These are phyloP conservation scores for Drosophila kuntzei DNA, from an alignment of 2,888 invertebrate genomes.

Conservation along the genomic window DNA sequence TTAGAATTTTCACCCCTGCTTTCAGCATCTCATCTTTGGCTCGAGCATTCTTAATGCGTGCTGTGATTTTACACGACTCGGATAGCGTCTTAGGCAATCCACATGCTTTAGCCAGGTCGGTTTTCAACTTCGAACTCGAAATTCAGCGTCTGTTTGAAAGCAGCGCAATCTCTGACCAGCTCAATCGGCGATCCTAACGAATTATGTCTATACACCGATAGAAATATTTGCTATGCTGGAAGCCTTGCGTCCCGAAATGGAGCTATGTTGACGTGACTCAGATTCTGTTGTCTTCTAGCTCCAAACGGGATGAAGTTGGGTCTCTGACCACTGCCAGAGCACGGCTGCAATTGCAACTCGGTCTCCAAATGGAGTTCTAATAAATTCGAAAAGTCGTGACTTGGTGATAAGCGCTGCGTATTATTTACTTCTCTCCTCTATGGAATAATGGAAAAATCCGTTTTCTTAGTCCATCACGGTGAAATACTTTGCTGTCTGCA, in stretches of 20 bases:
- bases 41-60: neutral
- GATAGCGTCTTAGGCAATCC: neutral
- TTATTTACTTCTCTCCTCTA: too few relatives aligned
- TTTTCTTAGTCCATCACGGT: too few relatives aligned
- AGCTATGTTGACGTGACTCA: conserved; percentile 1
- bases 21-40: neutral
- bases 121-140: neutral
- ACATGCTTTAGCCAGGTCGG: neutral
- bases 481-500: too few relatives aligned
- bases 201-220: neutral
- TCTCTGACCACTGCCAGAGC: conserved; percentile 1
- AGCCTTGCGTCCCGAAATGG: neutral
- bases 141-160: conserved; percentile 1
- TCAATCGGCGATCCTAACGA: neutral
- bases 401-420: too few relatives aligned
- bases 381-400: neutral
- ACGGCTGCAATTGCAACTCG: neutral
- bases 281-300: neutral
- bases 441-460: too few relatives aligned
- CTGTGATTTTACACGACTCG: neutral
- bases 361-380: neutral
- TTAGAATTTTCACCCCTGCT: neutral
- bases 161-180: conserved; percentile 4
- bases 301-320: neutral
- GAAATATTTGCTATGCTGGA: neutral